Evolutionary conservation across 1,140 invertebrate species (phyloP).

Genomic region (Drosophila setifemur): DNA sequence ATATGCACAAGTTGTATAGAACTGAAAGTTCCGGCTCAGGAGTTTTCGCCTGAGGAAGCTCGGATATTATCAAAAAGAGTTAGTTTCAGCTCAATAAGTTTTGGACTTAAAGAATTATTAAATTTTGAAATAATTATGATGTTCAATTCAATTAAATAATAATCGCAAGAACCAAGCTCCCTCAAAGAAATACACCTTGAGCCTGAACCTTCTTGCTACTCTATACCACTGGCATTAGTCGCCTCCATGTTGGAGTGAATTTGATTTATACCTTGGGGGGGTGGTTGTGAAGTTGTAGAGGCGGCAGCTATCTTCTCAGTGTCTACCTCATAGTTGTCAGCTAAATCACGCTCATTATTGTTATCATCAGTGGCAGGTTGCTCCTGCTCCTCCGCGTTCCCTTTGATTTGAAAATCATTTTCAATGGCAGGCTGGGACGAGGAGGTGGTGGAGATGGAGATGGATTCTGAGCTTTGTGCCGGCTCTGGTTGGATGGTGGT

Average conservation of each 20-base stretch:
- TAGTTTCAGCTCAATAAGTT: background rate
- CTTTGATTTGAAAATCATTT: slow-evolving; percentile 80
- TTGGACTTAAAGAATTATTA: background rate
- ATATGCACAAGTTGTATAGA: background rate
- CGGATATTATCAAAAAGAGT: background rate
- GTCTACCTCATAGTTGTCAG: slow-evolving; percentile 69
- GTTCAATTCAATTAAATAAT: background rate
- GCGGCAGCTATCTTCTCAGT: slow-evolving; percentile 4
- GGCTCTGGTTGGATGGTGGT: slow-evolving; percentile 29
- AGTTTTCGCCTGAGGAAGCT: background rate
- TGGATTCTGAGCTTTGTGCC: background rate
- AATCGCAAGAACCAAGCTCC: background rate
- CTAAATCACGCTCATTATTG: slow-evolving; percentile 81
- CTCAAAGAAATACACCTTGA: slow-evolving; percentile 1
- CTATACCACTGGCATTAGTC: background rate
- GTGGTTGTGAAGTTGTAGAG: no score
- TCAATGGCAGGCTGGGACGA: slow-evolving; percentile 44
- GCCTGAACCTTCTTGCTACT: slow-evolving; percentile 7
- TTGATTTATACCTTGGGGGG: slow-evolving; percentile 59
- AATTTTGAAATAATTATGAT: no score
- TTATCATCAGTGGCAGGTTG: slow-evolving; percentile 68
- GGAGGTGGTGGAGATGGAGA: no score
- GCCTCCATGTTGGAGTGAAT: slow-evolving; percentile 5
- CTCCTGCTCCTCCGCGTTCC: slow-evolving; percentile 13
- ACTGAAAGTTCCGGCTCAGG: background rate